Conservation (phyloP, 2,888 invertebrate species). For the Hemaris fuciformis region DNA sequence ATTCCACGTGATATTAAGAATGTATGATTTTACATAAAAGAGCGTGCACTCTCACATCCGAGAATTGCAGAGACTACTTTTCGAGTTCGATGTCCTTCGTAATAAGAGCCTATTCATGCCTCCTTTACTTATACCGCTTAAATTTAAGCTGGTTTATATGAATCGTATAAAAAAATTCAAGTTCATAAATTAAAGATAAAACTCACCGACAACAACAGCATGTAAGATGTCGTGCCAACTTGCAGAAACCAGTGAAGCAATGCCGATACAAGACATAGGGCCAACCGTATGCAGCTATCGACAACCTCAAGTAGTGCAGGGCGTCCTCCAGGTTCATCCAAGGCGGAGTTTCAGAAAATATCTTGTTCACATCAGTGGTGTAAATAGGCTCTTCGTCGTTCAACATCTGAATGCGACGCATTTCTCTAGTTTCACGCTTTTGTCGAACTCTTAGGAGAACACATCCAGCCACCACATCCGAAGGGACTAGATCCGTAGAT, state of each 20-base stretch:
- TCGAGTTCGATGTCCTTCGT: too few relatives aligned
- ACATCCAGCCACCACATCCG: constrained; percentile 93
- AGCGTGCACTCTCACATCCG: too few relatives aligned
- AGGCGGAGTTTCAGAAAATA: constrained; percentile 84
- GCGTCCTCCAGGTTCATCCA: constrained; percentile 93
- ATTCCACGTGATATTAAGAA: too few relatives aligned
- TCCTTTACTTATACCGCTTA: too few relatives aligned
- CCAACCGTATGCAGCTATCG: constrained; percentile 94
- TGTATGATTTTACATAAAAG: too few relatives aligned
- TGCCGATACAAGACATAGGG: constrained; percentile 90
- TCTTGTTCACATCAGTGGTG: constrained; percentile 81
- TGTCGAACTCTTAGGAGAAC: constrained; percentile 90
- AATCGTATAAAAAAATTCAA: too few relatives aligned
- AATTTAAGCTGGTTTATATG: too few relatives aligned
- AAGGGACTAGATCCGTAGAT: constrained; percentile 92
- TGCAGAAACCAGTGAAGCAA: constrained; percentile 88
- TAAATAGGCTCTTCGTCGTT: constrained; percentile 86
- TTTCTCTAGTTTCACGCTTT: constrained; percentile 87
- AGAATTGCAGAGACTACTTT: too few relatives aligned
- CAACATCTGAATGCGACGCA: constrained; percentile 84
- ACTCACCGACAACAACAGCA: constrained; percentile 88
- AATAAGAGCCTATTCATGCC: too few relatives aligned
- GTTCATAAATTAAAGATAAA: not conserved
- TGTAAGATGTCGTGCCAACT: constrained; percentile 84
- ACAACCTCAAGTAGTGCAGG: constrained; percentile 88